A percentile compares a stretch with the other conserved stretches of the same genome.
Conservation (phyloP, 2,113 vertebrate genomes). For the Periophthalmus modestus region DNA sequence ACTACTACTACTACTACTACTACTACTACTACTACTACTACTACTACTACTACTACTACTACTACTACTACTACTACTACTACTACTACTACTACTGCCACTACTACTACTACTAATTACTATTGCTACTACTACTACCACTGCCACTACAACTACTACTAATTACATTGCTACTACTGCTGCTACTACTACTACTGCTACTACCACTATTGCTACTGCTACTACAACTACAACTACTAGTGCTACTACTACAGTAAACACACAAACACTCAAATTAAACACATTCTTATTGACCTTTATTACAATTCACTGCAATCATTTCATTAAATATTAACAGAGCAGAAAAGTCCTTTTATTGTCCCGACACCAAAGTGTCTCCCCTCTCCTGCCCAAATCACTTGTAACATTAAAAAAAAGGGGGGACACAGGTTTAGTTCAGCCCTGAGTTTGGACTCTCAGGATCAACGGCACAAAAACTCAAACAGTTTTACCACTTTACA, state of each 20-base stretch:
- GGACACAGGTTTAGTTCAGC: conserved; percentile 10
- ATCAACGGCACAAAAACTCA: not conserved
- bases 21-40: no score
- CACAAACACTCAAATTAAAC: not conserved
- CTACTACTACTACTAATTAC: no score
- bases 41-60: no score
- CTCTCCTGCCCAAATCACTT: conserved; percentile 11
- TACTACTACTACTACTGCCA: no score
- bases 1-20: no score
- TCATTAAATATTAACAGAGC: conserved; percentile 4
- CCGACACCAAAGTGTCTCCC: not conserved
- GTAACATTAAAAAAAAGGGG: conserved; percentile 9
- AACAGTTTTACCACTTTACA: not conserved
- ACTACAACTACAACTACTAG: no score
- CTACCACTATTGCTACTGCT: no score
- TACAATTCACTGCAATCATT: not conserved
- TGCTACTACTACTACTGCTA: no score
- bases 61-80: no score
- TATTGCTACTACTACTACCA: no score
- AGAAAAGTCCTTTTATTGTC: not conserved
- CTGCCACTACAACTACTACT: no score
- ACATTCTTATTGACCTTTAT: conserved; percentile 8
- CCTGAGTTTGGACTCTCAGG: conserved; percentile 22
- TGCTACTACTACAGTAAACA: not conserved
- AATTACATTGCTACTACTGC: no score